These are phyloP conservation scores for Onthophagus sagittarius DNA, from an alignment of 2,888 invertebrate species.

Conservation along the genomic window DNA sequence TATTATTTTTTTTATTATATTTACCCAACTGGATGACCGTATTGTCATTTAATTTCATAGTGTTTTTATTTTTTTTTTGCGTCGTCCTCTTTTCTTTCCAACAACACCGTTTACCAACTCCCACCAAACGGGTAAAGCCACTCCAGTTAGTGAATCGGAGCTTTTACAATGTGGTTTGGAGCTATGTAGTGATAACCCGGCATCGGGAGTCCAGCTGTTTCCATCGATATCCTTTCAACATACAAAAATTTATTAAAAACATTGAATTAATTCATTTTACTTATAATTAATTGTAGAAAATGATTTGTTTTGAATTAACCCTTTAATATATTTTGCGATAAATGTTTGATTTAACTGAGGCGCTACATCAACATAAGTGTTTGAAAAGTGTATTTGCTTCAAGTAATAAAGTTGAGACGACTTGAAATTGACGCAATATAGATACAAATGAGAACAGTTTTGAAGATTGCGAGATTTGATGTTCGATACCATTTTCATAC, in stretches of 20 bases:
- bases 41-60: not conserved
- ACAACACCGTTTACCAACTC: conserved; percentile 44
- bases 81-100: conserved; percentile 44
- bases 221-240: conserved; percentile 83
- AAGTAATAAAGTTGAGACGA: too few relatives aligned
- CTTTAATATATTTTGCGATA: too few relatives aligned
- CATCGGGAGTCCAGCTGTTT: conserved; percentile 87
- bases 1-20: not conserved
- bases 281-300: not conserved
- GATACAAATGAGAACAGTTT: too few relatives aligned
- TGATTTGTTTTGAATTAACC: not conserved
- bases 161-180: conserved; percentile 89
- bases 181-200: conserved; percentile 90
- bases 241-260: not conserved
- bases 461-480: too few relatives aligned
- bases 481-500: too few relatives aligned
- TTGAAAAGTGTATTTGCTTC: too few relatives aligned
- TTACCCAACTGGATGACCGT: not conserved
- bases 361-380: too few relatives aligned
- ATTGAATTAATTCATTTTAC: not conserved
- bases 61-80: not conserved
- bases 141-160: conserved; percentile 76
- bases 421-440: too few relatives aligned
- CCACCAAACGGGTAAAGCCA: conserved; percentile 40
- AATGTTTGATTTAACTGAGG: too few relatives aligned